Evolutionary conservation across 2,797 vertebrate species (phyloP).

Genomic region (Coluber constrictor): DNA sequence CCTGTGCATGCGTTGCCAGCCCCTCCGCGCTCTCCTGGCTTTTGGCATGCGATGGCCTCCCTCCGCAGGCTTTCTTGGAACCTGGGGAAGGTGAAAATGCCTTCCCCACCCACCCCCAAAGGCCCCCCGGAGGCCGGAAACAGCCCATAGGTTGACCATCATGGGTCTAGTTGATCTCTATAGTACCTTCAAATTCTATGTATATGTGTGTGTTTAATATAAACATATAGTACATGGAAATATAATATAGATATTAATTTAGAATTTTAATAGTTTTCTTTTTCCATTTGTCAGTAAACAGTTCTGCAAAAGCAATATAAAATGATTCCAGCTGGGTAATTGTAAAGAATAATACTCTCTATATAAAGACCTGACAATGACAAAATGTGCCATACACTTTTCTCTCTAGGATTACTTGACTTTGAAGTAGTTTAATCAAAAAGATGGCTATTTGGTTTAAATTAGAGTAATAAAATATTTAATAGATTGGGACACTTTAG

Average conservation of each 20-base stretch:
- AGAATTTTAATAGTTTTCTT: conserved; percentile 30
- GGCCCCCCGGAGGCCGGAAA: too few relatives aligned
- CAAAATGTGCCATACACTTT: conserved; percentile 36
- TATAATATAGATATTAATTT: conserved; percentile 25
- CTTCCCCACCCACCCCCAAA: too few relatives aligned
- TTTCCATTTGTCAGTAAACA: conserved; percentile 46
- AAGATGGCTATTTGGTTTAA: conserved; percentile 33
- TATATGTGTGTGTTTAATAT: background rate
- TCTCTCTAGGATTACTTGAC: conserved; percentile 33
- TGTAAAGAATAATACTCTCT: conserved; percentile 33
- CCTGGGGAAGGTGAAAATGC: too few relatives aligned
- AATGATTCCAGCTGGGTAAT: conserved; percentile 32
- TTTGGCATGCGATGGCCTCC: too few relatives aligned
- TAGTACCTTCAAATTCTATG: background rate
- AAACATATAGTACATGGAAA: background rate
- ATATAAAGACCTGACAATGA: conserved; percentile 43
- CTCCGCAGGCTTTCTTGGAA: too few relatives aligned
- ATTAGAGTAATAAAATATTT: conserved; percentile 39
- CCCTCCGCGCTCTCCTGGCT: too few relatives aligned
- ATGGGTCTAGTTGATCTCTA: background rate
- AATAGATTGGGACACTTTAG: conserved; percentile 35
- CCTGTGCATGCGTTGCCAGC: too few relatives aligned
- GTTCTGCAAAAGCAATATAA: conserved; percentile 40
- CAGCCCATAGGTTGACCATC: too few relatives aligned
- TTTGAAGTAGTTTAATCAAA: conserved; percentile 46